A percentile compares a stretch with the other conserved stretches of the same genome.
These are phyloP conservation scores for Labroides dimidiatus DNA, from an alignment of 2,797 vertebrate species.

Conservation along the genomic window DNA sequence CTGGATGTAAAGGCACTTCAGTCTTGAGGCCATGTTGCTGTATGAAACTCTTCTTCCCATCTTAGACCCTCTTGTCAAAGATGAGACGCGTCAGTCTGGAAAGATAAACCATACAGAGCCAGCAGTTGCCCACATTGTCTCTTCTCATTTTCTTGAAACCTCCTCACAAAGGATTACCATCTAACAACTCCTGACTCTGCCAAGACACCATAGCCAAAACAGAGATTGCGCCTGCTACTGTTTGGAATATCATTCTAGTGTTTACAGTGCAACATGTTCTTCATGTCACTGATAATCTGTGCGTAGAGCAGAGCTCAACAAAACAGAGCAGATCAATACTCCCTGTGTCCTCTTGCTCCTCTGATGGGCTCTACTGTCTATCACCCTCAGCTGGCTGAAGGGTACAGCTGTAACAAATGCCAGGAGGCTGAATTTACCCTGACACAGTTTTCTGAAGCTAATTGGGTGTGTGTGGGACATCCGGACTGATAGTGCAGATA, in stretches of 20 bases:
- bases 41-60: constrained; percentile 7
- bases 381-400: constrained; percentile 58
- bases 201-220: constrained; percentile 5
- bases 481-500: constrained; percentile 21
- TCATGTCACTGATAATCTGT: constrained; percentile 20
- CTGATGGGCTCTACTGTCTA: constrained; percentile 41
- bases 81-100: constrained; percentile 31
- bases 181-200: constrained; percentile 8
- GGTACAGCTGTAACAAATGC: constrained; percentile 51
- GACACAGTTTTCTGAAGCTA: constrained; percentile 50
- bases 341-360: constrained; percentile 19
- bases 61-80: constrained; percentile 15
- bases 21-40: constrained; percentile 3
- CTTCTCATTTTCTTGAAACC: constrained; percentile 23
- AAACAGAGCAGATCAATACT: constrained; percentile 46
- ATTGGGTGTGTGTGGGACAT: constrained; percentile 40
- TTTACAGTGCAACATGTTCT: constrained; percentile 24
- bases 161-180: constrained; percentile 11
- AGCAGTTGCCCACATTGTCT: constrained; percentile 31
- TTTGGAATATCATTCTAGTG: constrained; percentile 19
- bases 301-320: constrained; percentile 24
- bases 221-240: not conserved
- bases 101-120: constrained; percentile 23
- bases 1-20: not conserved
- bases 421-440: constrained; percentile 52